These are phyloP conservation scores for Gopherus flavomarginatus DNA, from an alignment of 2,113 vertebrate species.

Conservation along the genomic window DNA sequence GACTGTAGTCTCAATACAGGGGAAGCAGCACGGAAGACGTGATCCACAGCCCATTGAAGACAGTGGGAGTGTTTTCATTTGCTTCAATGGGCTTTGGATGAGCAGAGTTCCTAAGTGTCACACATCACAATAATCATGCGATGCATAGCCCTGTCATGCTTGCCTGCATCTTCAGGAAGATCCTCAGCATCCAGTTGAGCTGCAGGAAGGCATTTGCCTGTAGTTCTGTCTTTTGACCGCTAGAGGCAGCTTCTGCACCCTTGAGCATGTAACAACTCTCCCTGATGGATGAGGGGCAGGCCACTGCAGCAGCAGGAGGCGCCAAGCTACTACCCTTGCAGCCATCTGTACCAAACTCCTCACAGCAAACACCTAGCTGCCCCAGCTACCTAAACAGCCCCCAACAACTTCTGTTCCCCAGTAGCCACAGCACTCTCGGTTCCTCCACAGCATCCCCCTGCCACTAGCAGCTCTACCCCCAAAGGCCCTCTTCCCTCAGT, in stretches of 20 bases:
- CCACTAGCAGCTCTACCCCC: background rate
- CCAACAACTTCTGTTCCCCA: background rate
- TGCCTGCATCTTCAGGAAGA: slow-evolving; percentile 1
- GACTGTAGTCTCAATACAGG: background rate
- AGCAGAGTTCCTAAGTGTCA: background rate
- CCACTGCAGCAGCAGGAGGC: background rate
- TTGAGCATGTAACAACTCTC: background rate
- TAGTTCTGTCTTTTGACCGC: slow-evolving; percentile 4
- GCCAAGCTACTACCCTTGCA: background rate
- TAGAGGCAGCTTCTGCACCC: background rate
- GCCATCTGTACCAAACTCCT: background rate
- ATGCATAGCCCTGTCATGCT: background rate
- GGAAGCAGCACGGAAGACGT: background rate
- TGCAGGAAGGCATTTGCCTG: background rate
- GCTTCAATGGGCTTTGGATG: slow-evolving; percentile 11
- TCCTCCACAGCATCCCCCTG: background rate
- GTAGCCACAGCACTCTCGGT: background rate
- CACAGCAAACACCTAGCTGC: background rate
- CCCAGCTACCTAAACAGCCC: background rate
- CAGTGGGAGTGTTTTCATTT: background rate
- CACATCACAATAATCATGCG: background rate
- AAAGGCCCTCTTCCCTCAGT: too few relatives aligned
- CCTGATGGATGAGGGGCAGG: background rate
- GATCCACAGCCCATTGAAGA: background rate
- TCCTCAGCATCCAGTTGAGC: background rate